Percentiles rank a stretch among this genome's conserved stretches.
Evolutionary conservation across 2,113 vertebrate genomes (phyloP).

Genomic region (Ibidorhyncha struthersii): DNA sequence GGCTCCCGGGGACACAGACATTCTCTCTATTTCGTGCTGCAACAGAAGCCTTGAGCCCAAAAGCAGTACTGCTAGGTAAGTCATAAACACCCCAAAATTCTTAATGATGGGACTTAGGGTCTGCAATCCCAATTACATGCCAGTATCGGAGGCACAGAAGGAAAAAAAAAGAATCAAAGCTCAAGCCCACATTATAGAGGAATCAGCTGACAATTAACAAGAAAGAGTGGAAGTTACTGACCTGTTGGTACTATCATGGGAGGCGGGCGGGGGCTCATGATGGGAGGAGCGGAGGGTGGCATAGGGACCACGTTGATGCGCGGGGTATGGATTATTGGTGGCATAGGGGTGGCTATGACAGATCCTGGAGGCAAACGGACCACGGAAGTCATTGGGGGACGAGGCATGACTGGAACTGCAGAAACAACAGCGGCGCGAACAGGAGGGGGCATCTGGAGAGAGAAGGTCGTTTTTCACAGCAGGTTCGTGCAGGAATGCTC

Average conservation of each 20-base stretch:
- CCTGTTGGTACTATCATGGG: conserved; percentile 96
- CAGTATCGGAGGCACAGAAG: not conserved
- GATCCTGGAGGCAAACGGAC: conserved; percentile 90
- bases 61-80: no score
- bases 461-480: not conserved
- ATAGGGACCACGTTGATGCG: conserved; percentile 97
- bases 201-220: not conserved
- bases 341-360: conserved; percentile 87
- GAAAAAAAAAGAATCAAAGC: not conserved
- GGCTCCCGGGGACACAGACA: not conserved
- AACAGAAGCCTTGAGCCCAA: not conserved
- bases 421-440: conserved; percentile 92
- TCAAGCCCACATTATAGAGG: accelerated
- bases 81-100: not conserved
- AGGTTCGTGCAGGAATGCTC: accelerated
- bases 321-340: conserved; percentile 89
- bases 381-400: conserved; percentile 89
- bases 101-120: not conserved
- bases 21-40: not conserved
- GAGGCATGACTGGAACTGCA: conserved; percentile 90
- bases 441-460: conserved; percentile 83
- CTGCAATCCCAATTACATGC: not conserved
- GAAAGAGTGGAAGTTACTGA: conserved; percentile 53
- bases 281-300: conserved; percentile 87
- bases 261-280: conserved; percentile 93